A percentile compares a stretch with the other conserved stretches of the same genome.
These are phyloP conservation scores for Drosophila baimaii DNA, from an alignment of 1,140 invertebrate species.

Conservation along the genomic window DNA sequence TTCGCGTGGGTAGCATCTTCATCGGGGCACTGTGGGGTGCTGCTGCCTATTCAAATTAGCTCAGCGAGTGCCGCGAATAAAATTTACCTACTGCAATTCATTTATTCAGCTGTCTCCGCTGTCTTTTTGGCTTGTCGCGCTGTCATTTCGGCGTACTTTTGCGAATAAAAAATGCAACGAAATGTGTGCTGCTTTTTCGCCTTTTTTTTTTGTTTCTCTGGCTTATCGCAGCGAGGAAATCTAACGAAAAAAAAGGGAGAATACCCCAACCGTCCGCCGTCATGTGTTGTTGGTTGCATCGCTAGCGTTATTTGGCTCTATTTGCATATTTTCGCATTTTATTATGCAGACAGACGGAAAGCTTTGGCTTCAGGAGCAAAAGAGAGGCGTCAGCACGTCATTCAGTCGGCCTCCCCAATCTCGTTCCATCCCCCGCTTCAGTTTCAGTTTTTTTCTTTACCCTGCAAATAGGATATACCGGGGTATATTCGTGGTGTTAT, in stretches of 20 bases:
- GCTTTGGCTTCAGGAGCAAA: conserved; percentile 19
- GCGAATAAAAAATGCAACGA: conserved; percentile 53
- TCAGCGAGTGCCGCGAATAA: conserved; percentile 52
- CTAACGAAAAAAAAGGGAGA: conserved; percentile 55
- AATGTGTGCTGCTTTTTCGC: conserved; percentile 21
- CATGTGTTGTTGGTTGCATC: conserved; percentile 54
- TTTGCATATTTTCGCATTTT: conserved; percentile 82
- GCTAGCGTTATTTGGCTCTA: conserved; percentile 62
- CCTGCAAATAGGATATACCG: neutral
- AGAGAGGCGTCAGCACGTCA: conserved; percentile 72
- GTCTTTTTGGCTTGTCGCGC: conserved; percentile 53
- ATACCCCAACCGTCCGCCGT: neutral
- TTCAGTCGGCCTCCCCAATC: conserved; percentile 47
- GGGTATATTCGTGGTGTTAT: neutral
- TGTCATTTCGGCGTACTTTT: conserved; percentile 75
- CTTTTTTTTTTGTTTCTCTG: conserved; percentile 43
- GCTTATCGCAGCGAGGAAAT: conserved; percentile 72
- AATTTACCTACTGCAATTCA: conserved; percentile 71
- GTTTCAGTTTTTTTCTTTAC: conserved; percentile 24
- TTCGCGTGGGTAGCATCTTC: conserved; percentile 43
- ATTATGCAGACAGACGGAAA: conserved; percentile 75
- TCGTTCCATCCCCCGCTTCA: conserved; percentile 8
- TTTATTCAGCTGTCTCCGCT: conserved; percentile 71
- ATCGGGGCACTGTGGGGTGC: neutral
- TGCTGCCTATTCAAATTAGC: conserved; percentile 78